phyloP scores from a whole-genome alignment of 2,888 invertebrate species.

The Priocnemis perturbator region DNA sequence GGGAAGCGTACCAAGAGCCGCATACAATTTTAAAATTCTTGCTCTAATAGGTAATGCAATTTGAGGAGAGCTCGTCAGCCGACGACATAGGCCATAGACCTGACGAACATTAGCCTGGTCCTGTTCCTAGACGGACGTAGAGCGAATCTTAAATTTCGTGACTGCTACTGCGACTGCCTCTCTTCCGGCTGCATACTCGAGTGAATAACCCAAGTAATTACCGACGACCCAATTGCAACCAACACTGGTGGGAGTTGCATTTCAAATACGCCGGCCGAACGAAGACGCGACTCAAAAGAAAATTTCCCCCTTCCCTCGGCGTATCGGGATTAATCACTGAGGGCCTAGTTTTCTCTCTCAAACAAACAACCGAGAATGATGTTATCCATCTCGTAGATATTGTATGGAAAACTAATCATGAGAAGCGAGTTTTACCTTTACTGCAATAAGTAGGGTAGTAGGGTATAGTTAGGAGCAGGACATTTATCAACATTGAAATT shows the following conservation, averaged over 20 bases:
- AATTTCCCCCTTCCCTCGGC: no score
- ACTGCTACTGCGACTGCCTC: slow-evolving; percentile 25
- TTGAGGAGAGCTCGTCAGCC: slow-evolving; percentile 42
- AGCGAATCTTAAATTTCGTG: slow-evolving; percentile 60
- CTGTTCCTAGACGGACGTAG: slow-evolving; percentile 28
- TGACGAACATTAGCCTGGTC: background rate
- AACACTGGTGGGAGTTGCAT: slow-evolving; percentile 35
- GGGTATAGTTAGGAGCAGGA: no score
- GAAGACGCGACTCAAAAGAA: background rate
- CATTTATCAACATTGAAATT: no score
- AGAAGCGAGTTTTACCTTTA: no score
- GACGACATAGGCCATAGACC: background rate
- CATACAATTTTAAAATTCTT: slow-evolving; percentile 47
- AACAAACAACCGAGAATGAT: no score
- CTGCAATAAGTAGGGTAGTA: no score
- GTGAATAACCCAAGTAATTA: slow-evolving; percentile 67
- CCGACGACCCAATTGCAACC: slow-evolving; percentile 59
- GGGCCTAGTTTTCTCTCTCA: no score
- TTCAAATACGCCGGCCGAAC: slow-evolving; percentile 36
- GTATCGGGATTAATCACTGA: no score
- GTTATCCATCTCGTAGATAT: no score
- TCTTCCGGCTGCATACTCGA: slow-evolving; percentile 54
- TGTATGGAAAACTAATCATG: no score
- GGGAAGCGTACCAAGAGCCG: slow-evolving; percentile 20
- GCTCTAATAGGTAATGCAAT: slow-evolving; percentile 55